Conservation (phyloP, 1,140 invertebrate species). For the Drosophila melanogaster region DNA sequence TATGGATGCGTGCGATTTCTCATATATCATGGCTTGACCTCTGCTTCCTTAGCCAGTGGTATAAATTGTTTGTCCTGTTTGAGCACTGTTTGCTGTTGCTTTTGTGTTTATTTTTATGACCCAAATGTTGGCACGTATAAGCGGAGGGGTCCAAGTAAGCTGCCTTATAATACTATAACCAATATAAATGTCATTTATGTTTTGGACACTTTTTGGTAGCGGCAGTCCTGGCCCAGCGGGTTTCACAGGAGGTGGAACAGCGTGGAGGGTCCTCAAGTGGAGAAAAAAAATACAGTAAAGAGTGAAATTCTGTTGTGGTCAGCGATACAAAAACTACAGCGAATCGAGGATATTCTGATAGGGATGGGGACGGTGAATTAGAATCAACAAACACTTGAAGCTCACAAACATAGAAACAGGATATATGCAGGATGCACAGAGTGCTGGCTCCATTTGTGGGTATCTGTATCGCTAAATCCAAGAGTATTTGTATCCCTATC, state of each 20-base stretch:
- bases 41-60: conserved; percentile 42
- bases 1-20: conserved; percentile 42
- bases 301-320: conserved; percentile 71
- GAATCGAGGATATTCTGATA: conserved; percentile 16
- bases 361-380: conserved; percentile 5
- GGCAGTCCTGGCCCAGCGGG: neutral
- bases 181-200: conserved; percentile 82
- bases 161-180: conserved; percentile 74
- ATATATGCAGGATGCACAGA: conserved; percentile 15
- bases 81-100: conserved; percentile 32
- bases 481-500: conserved; percentile 24
- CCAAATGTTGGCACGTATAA: conserved; percentile 51
- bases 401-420: conserved; percentile 21
- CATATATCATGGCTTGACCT: conserved; percentile 74
- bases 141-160: conserved; percentile 14
- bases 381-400: conserved; percentile 63
- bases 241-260: neutral
- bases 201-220: conserved; percentile 61
- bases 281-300: conserved; percentile 12
- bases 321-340: conserved; percentile 59
- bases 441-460: conserved; percentile 3
- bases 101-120: conserved; percentile 52
- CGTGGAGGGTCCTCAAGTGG: conserved; percentile 25
- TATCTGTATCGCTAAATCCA: conserved; percentile 8
- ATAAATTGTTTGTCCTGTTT: conserved; percentile 66